phyloP scores from a whole-genome alignment of 2,888 invertebrate genomes.

The Ligdia adustata region DNA sequence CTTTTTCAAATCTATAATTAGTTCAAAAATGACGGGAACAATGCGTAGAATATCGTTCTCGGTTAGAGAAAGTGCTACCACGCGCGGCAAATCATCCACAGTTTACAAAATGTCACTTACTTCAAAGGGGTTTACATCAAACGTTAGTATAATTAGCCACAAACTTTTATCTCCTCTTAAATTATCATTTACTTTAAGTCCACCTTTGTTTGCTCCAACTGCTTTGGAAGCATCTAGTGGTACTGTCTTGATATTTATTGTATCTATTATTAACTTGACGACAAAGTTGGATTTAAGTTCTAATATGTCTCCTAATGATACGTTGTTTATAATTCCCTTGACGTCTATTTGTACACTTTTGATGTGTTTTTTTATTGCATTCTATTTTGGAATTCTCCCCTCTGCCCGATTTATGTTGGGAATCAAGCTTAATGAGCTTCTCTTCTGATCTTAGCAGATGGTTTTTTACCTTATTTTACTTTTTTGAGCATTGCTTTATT shows the following conservation, averaged over 20 bases:
- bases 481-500: constrained; percentile 1
- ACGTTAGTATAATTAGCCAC: constrained; percentile 59
- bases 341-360: constrained; percentile 50
- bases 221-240: constrained; percentile 27
- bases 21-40: constrained; percentile 54
- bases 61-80: constrained; percentile 57
- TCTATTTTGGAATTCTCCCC: constrained; percentile 41
- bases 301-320: constrained; percentile 59
- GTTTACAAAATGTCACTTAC: constrained; percentile 75
- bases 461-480: constrained; percentile 2
- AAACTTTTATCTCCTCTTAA: constrained; percentile 46
- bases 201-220: constrained; percentile 41
- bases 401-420: constrained; percentile 31
- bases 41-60: constrained; percentile 56
- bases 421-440: constrained; percentile 25
- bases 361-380: constrained; percentile 44
- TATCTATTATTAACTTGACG: constrained; percentile 67
- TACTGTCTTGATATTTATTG: constrained; percentile 42
- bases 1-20: constrained; percentile 69
- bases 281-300: constrained; percentile 64
- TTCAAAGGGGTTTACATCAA: constrained; percentile 77
- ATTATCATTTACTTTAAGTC: constrained; percentile 40
- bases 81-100: constrained; percentile 68
- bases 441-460: constrained; percentile 15
- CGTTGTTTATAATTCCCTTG: constrained; percentile 59